Conservation (phyloP, 2,113 vertebrate genomes). For the Siniperca knerii region DNA sequence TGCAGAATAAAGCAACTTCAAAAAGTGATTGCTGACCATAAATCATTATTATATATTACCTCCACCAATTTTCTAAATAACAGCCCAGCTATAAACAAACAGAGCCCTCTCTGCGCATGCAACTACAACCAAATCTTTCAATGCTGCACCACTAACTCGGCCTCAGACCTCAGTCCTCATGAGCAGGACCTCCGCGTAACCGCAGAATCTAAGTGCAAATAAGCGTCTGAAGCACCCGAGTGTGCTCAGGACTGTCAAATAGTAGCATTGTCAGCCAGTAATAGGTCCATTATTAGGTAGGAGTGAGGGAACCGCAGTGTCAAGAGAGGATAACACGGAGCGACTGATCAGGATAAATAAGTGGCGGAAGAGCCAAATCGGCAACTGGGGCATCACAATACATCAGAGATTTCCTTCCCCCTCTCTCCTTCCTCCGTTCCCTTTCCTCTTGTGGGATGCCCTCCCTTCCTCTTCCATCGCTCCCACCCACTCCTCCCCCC, state of each 20-base stretch:
- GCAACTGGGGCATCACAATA: conserved; percentile 80
- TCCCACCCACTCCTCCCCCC: conserved; percentile 12
- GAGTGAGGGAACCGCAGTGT: conserved; percentile 52
- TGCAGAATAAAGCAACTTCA: background rate
- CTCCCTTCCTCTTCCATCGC: conserved; percentile 41
- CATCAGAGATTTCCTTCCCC: conserved; percentile 38
- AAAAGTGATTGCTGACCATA: conserved; percentile 15
- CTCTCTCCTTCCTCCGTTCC: conserved; percentile 20
- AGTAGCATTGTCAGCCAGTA: conserved; percentile 65
- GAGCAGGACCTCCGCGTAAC: conserved; percentile 19
- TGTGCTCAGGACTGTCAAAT: conserved; percentile 65
- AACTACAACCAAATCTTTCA: conserved; percentile 12
- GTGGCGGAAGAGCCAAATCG: conserved; percentile 73
- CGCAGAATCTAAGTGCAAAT: conserved; percentile 31
- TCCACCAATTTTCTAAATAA: conserved; percentile 14
- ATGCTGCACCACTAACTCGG: conserved; percentile 4
- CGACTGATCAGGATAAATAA: conserved; percentile 76
- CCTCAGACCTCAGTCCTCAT: conserved; percentile 33
- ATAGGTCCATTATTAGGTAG: conserved; percentile 75
- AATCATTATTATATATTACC: conserved; percentile 25
- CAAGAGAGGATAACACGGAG: conserved; percentile 64
- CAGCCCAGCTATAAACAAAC: background rate
- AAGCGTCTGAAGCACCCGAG: conserved; percentile 33
- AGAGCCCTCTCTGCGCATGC: background rate
- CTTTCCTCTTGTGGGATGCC: conserved; percentile 47